Base-by-base conservation (phyloP, 2,797 vertebrate species). In the Syngnathus rostellatus region DNA sequence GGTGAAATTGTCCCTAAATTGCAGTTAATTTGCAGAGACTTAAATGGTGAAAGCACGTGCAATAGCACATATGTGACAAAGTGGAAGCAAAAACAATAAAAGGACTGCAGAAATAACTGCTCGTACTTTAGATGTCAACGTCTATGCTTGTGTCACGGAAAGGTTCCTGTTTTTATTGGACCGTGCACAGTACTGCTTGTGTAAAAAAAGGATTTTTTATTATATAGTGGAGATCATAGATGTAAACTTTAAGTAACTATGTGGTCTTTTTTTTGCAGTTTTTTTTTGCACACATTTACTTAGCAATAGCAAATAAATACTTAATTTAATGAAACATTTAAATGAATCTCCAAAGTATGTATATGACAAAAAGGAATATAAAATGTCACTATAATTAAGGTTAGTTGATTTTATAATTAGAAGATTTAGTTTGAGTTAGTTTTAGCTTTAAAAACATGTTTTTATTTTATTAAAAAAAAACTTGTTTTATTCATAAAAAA, bases 1-100 rank as follows among this genome's bases (percentile, higher is more conserved):
- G 61, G 55, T 6, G 62, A 64, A 65, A 65, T 51, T 55, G 51
- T 55, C 23, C 63, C 39, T 64, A 64, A 78, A 73, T 79, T 70
- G 43, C 40, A 51, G 48, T 69, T 68, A 60, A 64, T 74, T 73
- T 78, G 59, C 48, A 40, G 48, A 21, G 31, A 21, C 63, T 40
- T 51, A 53, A 53, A 64, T 39, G 48, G 37, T 54, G 50, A 64
- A 53, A 64, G 50, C 37, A 51, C n/a, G 48, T 51, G 63, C 31
- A 39, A 64, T 40, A 53, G 37, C 48, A 53, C 37, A 50, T 3
- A 54, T 53, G 62, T 38, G 37, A 53, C 63, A 64, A 21, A 53
- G 63, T 53, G 48, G 48, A 66, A 65, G 64, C 53, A 43, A 65
- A 65, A 65, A 41, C n/a, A 41, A 64, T 38, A 64, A 51, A 57